Percentiles rank a stretch among this genome's conserved stretches.
phyloP scores from a whole-genome alignment of 2,797 vertebrate genomes.

The Scolopax rusticola region DNA sequence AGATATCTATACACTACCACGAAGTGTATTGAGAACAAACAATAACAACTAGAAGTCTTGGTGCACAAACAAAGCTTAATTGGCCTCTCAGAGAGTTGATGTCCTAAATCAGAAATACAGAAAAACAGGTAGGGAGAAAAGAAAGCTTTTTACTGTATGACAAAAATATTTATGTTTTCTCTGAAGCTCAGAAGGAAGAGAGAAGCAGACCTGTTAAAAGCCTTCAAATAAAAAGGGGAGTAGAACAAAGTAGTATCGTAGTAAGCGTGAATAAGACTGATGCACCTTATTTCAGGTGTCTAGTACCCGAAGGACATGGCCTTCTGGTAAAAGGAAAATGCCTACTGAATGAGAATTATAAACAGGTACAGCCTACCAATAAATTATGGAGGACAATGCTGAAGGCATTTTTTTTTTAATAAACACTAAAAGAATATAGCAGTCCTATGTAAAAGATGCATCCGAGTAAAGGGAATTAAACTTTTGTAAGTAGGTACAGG shows the following conservation, averaged over 20 bases:
- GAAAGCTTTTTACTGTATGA: neutral
- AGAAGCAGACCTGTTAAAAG: neutral
- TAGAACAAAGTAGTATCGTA: neutral
- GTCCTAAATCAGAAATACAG: neutral
- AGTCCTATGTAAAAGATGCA: neutral
- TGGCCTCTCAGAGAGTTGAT: slow-evolving; percentile 45
- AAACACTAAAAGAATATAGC: neutral
- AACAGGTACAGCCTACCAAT: neutral
- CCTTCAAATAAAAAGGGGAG: neutral
- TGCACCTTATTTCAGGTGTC: neutral
- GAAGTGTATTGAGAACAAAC: neutral
- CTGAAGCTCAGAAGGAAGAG: neutral
- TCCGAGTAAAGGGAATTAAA: neutral
- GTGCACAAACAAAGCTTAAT: slow-evolving; percentile 1
- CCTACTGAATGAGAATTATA: neutral
- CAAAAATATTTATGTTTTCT: neutral
- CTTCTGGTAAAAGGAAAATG: neutral
- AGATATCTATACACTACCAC: neutral
- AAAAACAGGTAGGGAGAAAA: neutral
- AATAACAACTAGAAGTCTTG: neutral
- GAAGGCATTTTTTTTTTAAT: neutral
- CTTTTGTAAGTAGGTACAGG: neutral
- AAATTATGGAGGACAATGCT: neutral
- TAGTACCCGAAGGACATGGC: neutral
- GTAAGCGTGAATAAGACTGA: neutral